These are phyloP conservation scores for Volucella inflata DNA, from an alignment of 2,888 invertebrate genomes.

Conservation along the genomic window DNA sequence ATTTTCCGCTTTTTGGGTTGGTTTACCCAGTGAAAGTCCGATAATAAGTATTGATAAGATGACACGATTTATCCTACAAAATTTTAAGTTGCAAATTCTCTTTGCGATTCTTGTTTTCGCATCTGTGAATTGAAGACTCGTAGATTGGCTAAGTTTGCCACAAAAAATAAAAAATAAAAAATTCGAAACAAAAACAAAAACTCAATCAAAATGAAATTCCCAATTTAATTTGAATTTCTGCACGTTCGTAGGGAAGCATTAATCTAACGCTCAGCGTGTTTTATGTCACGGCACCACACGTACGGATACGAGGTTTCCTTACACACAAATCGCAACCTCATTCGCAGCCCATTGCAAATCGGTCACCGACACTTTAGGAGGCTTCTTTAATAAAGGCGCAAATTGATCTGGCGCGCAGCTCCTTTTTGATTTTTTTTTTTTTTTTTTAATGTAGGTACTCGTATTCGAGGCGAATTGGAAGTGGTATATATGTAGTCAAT, in stretches of 20 bases:
- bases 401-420: slow-evolving; percentile 73
- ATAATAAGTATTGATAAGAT: slow-evolving; percentile 55
- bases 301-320: slow-evolving; percentile 18
- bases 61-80: slow-evolving; percentile 51
- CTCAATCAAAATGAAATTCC: slow-evolving; percentile 54
- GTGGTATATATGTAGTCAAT: slow-evolving; percentile 8
- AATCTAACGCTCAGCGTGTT: slow-evolving; percentile 58
- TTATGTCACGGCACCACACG: slow-evolving; percentile 55
- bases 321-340: slow-evolving; percentile 40
- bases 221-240: slow-evolving; percentile 70
- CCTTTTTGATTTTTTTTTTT: slow-evolving; percentile 43
- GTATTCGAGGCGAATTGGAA: neutral
- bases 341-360: slow-evolving; percentile 62
- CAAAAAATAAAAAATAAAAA: neutral
- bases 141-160: no score
- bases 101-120: slow-evolving; percentile 6
- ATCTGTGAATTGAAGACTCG: no score
- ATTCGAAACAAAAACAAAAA: slow-evolving; percentile 50
- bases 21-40: slow-evolving; percentile 62
- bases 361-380: slow-evolving; percentile 70
- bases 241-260: slow-evolving; percentile 56
- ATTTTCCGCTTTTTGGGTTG: slow-evolving; percentile 64
- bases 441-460: neutral
- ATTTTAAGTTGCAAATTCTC: slow-evolving; percentile 41
- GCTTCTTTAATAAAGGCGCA: slow-evolving; percentile 68